Base-by-base conservation (phyloP, 2,888 invertebrate genomes). In the Drosophila helvetica region DNA sequence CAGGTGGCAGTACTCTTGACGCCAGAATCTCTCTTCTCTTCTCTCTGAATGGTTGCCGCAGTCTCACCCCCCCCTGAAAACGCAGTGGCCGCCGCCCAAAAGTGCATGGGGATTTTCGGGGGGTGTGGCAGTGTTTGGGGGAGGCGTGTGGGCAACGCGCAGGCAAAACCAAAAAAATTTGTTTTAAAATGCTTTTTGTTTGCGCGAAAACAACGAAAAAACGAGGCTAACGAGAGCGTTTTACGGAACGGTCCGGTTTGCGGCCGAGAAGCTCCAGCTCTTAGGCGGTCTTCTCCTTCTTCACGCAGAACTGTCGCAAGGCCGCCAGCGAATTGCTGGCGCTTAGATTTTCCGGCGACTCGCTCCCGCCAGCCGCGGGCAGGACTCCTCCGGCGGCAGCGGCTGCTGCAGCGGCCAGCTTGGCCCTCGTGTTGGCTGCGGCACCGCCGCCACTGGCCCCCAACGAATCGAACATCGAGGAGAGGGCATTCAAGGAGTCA, bases 241-340 rank as follows among this genome's bases (percentile, higher is more conserved):
- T 53, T 38, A 54, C 48, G 54, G 51, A 46, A 30, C 56, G 56
- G 53, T 64, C 65, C 53, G 53, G 55, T 64, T 71, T 56, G 68
- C 50, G 55, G 67, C 71, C 55, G 57, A 27, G 55, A 2, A 48
- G 56, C 70, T 9, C 25, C 58, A 70, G 66, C 70, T 43, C 78
- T 90, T 92, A 91, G 86, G 91, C 91, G 89, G 91, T 91, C 89
- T 91, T 91, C 89, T 98, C 98, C 88, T 98, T 98, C 94, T 98
- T 98, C 93, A 98, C 98, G 93, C 98, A 98, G 63, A 99, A 94
- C 92, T 98, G 98, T 92, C 99, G 98, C 77, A 99, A 93, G 38
- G 98, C 98, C 54, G 98, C 98, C 79, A 99, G 92, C 43, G 99
- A 98, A 92, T 99, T 98, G 90, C 97, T 96, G 43, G 90, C 90